A percentile compares a stretch with the other conserved stretches of the same genome.
Conservation (phyloP, 1,140 invertebrate genomes). For the Eueides isabella region DNA sequence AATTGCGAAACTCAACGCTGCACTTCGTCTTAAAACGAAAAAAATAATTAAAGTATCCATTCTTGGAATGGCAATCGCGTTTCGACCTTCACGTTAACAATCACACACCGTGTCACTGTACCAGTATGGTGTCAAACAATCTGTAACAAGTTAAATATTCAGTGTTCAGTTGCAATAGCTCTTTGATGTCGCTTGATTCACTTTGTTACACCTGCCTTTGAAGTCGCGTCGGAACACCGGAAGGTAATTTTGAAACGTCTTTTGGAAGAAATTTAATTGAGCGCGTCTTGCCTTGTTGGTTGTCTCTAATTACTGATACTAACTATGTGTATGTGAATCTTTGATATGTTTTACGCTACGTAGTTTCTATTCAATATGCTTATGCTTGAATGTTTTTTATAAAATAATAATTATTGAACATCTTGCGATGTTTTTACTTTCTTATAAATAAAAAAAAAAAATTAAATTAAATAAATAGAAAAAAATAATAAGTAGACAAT, state of each 20-base stretch:
- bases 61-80: too few species aligned
- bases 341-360: background rate
- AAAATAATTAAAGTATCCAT: too few species aligned
- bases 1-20: too few species aligned
- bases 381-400: too few species aligned
- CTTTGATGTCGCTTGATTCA: background rate
- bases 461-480: too few species aligned
- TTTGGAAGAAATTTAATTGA: background rate
- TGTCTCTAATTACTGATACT: conserved; percentile 1
- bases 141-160: background rate
- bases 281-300: background rate
- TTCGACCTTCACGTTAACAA: too few species aligned
- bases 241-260: background rate
- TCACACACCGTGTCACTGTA: too few species aligned
- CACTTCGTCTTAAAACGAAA: too few species aligned
- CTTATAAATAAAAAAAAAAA: too few species aligned
- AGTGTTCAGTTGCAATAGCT: background rate
- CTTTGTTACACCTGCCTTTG: conserved; percentile 1
- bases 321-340: background rate
- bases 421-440: too few species aligned
- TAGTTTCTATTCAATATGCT: background rate
- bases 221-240: background rate
- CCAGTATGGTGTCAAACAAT: background rate
- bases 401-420: too few species aligned
- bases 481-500: too few species aligned